phyloP scores from a whole-genome alignment of 2,113 vertebrate species.

The Hystrix cristata region DNA sequence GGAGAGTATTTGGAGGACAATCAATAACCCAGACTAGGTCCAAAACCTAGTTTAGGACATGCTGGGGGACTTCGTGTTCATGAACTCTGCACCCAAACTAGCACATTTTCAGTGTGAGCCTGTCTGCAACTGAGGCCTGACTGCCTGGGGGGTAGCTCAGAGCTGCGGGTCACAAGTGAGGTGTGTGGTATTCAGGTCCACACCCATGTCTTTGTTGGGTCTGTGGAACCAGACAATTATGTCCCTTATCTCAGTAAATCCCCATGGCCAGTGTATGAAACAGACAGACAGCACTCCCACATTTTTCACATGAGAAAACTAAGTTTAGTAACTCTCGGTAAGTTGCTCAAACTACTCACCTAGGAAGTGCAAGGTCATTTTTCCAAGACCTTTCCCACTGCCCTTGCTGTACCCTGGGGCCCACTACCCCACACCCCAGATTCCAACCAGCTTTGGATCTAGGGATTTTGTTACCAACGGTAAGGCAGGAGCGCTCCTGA shows the following conservation, averaged over 20 bases:
- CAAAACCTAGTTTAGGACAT: constrained; percentile 86
- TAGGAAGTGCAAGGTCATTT: not conserved
- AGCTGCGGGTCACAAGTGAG: not conserved
- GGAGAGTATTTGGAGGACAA: constrained; percentile 86
- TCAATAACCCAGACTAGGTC: constrained; percentile 79
- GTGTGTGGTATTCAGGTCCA: not conserved
- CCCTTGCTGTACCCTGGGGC: not conserved
- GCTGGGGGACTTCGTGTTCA: constrained; percentile 86
- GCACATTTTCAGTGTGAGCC: constrained; percentile 89
- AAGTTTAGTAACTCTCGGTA: not conserved
- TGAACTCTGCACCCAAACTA: constrained; percentile 41
- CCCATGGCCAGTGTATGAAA: not conserved
- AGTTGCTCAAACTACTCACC: not conserved
- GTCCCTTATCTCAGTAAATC: not conserved
- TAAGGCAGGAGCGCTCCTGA: not conserved
- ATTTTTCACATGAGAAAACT: not conserved
- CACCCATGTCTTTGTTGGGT: not conserved
- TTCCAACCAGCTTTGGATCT: not conserved
- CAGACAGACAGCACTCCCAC: not conserved
- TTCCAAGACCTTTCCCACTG: not conserved
- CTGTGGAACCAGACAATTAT: not conserved
- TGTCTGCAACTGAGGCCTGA: not conserved
- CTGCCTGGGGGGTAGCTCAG: not conserved
- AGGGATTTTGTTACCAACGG: not conserved
- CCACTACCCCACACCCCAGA: not conserved